Conservation (phyloP, 2,888 invertebrate species). For the Lapara coniferarum region DNA sequence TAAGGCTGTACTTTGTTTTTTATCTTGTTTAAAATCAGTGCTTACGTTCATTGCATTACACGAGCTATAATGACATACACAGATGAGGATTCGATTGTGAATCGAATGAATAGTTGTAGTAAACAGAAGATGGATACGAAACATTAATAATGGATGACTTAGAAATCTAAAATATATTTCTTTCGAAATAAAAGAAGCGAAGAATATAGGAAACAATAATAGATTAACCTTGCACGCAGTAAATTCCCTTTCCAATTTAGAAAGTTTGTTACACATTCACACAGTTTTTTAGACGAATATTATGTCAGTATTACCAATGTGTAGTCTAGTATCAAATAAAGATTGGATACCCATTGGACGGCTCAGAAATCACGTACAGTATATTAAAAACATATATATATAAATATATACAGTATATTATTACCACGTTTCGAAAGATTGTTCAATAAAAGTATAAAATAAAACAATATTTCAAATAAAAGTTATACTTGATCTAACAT, state of each 20-base stretch:
- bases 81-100: slow-evolving; percentile 14
- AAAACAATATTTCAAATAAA: too few species aligned
- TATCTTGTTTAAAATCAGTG: slow-evolving; percentile 28
- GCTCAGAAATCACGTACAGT: too few species aligned
- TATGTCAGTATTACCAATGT: not conserved
- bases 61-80: slow-evolving; percentile 13
- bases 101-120: not conserved
- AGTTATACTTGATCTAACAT: too few species aligned
- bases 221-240: not conserved
- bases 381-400: too few species aligned
- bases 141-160: not conserved
- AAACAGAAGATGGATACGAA: not conserved
- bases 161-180: not conserved
- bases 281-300: not conserved
- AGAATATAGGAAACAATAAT: not conserved
- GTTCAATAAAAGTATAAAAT: too few species aligned
- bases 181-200: not conserved
- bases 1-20: slow-evolving; percentile 34
- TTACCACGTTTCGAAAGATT: too few species aligned
- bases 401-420: too few species aligned
- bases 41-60: slow-evolving; percentile 23
- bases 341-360: not conserved
- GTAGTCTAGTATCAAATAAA: not conserved
- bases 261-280: not conserved
- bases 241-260: not conserved